A percentile compares a stretch with the other conserved stretches of the same genome.
phyloP scores from a whole-genome alignment of 2,888 invertebrate genomes.

The Conistra vaccinii region DNA sequence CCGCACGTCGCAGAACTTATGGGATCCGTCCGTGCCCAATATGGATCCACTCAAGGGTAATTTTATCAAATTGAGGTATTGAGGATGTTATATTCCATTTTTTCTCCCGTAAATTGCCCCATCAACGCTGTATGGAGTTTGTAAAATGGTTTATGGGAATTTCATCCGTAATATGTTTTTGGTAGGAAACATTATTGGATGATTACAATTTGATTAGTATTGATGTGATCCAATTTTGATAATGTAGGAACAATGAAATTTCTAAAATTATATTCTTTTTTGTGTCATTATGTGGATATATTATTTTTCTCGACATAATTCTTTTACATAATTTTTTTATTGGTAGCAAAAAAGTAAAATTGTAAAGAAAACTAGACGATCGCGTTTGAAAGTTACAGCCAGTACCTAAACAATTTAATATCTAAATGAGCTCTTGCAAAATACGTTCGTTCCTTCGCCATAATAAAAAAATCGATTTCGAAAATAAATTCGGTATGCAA shows the following conservation, averaged over 20 bases:
- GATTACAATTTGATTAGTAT: conserved; percentile 28
- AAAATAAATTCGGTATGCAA: not conserved
- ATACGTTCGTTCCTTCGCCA: not conserved
- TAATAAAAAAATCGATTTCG: not conserved
- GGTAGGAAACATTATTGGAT: conserved; percentile 22
- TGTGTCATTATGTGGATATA: not conserved
- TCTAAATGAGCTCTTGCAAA: not conserved
- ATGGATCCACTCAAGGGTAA: conserved; percentile 26
- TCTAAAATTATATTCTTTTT: not conserved
- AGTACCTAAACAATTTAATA: not conserved
- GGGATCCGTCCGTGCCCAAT: conserved; percentile 17
- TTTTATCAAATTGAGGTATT: conserved; percentile 54
- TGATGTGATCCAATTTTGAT: conserved; percentile 31
- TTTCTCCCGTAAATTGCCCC: conserved; percentile 50
- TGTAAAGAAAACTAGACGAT: not conserved
- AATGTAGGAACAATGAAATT: conserved; percentile 16
- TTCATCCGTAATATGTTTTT: conserved; percentile 11
- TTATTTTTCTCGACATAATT: not conserved
- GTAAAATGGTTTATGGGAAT: conserved; percentile 21
- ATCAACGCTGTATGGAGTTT: conserved; percentile 43
- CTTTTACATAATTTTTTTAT: not conserved
- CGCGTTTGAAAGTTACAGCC: too few species aligned
- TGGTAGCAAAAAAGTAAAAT: not conserved
- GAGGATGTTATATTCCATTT: conserved; percentile 54
- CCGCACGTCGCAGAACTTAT: conserved; percentile 26